Base-by-base conservation (phyloP, 2,113 vertebrate species). In the Carassius gibelio region DNA sequence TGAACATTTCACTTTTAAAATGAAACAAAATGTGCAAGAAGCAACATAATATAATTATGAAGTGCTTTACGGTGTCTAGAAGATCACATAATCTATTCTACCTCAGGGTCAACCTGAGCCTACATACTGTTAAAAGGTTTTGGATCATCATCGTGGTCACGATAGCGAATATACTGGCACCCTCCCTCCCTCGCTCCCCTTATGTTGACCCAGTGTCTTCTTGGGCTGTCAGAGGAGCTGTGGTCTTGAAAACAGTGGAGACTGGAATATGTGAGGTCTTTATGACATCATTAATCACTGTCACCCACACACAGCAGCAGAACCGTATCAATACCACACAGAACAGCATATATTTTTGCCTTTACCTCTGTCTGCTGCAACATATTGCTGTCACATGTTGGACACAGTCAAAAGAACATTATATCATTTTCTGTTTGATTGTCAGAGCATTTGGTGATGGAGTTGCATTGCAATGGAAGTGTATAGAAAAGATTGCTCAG, bases 281-380 rank as follows among this genome's bases (percentile, higher is more conserved):
- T 85, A 88, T 86, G 87, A 87, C 88, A 87, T 81, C 83, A 64
- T 91, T 90, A 91, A 89, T 89, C 90, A 89, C 83, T 59, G 87
- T 82, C 87, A 64, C n/a, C 23, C 68, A 36, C 14, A 8, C 61
- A 50, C 72, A 62, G 82, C 52, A 57, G 71, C 77, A 86, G 69
- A 86, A n/a, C 30, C 19, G 21, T 61, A 74, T 77, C 72, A 75
- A 68, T 21, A 61, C 80, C 72, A 50, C 69, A 38, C 68, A 50
- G 74, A 74, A 72, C 55, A 75, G 36, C 68, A 10, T 82, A 88
- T 82, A 11, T 50, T 36, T 52, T 68, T 81, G 61, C 62, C 26
- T 82, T 82, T 72, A 72, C 30, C 81, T 42, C 48, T 42, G 45
- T 82, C 81, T 66, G 7, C 50, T 17, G 66, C 50, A 71, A n/a